A percentile compares a stretch with the other conserved stretches of the same genome.
Conservation (phyloP, 2,888 invertebrate species). For the Caenorhabditis angaria region DNA sequence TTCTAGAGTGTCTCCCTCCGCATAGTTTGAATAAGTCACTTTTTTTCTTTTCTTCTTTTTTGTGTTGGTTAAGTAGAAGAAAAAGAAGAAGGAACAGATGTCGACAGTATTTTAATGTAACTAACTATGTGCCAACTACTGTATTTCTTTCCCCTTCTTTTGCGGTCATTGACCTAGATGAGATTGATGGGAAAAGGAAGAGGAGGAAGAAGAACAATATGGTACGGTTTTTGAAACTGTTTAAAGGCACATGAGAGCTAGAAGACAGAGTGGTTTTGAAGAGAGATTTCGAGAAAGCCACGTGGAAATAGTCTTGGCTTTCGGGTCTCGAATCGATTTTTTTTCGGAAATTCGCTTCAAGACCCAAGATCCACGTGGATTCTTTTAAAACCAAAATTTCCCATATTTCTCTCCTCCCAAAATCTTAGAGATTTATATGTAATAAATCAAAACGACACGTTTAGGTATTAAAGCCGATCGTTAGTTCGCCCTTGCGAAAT, state of each 20-base stretch:
- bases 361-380: neutral
- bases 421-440: neutral
- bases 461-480: neutral
- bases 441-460: neutral
- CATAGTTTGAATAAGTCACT: neutral
- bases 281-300: too few relatives aligned
- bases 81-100: conserved; percentile 24
- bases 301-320: too few relatives aligned
- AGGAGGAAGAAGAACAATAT: conserved; percentile 23
- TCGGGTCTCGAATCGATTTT: neutral
- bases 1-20: conserved; percentile 4
- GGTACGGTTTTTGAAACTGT: neutral
- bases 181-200: neutral
- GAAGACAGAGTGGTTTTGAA: neutral
- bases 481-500: neutral
- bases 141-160: conserved; percentile 23
- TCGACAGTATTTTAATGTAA: conserved; percentile 34
- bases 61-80: conserved; percentile 18
- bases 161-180: conserved; percentile 38
- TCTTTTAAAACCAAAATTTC: neutral
- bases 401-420: neutral
- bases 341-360: neutral
- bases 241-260: neutral
- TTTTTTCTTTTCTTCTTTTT: conserved; percentile 3
- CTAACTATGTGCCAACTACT: neutral